A percentile compares a stretch with the other conserved stretches of the same genome.
Conservation (phyloP, 2,113 vertebrate genomes). For the Otus sunia region DNA sequence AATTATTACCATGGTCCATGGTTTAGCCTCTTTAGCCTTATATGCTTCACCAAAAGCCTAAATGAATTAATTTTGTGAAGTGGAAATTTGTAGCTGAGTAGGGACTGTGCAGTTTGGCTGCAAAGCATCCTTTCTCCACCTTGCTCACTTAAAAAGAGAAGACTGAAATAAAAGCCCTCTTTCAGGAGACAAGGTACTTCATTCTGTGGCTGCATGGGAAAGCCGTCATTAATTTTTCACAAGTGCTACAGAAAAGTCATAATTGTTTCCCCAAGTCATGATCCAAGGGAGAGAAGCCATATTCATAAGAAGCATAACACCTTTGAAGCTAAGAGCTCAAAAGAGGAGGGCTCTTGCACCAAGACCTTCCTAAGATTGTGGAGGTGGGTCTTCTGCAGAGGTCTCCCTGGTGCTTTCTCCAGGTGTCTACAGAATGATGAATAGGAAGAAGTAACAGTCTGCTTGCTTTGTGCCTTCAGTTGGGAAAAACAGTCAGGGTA, state of each 20-base stretch:
- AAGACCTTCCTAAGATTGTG: background rate
- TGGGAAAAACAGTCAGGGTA: background rate
- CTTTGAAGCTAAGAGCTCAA: background rate
- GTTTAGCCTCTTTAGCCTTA: background rate
- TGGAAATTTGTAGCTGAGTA: background rate
- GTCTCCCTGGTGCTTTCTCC: background rate
- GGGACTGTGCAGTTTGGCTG: background rate
- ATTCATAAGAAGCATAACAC: background rate
- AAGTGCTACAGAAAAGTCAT: background rate
- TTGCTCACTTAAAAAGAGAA: background rate
- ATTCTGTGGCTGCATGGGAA: background rate
- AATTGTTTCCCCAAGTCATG: background rate
- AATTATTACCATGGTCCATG: background rate
- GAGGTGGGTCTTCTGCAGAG: background rate
- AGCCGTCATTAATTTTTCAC: background rate
- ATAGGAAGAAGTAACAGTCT: background rate
- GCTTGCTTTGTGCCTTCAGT: background rate
- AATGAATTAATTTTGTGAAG: background rate
- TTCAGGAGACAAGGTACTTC: background rate
- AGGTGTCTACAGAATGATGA: background rate
- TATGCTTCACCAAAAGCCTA: background rate
- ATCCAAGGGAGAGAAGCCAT: background rate
- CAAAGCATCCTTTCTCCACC: background rate
- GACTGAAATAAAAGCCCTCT: background rate
- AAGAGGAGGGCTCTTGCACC: background rate